Evolutionary conservation across 1,140 invertebrate species (phyloP), one percentile per base, ranked within the genome.

Genomic region (Cydia pomonella): DNA sequence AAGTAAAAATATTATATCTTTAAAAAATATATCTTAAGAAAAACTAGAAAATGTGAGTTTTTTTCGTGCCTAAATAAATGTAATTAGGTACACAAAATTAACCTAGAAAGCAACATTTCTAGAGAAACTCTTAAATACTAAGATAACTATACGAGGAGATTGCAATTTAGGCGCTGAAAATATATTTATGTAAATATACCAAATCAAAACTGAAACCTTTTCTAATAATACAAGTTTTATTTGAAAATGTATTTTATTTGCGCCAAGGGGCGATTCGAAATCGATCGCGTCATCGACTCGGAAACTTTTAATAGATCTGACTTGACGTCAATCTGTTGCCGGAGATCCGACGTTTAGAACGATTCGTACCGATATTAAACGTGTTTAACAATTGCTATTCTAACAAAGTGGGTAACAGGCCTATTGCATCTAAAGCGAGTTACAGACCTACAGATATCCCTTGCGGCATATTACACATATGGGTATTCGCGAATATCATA

Each of bases 251-350:
- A 69, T 41, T 66, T 69, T 29, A 29, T 66, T 33, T 66, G 63
- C 25, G 7, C 64, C 13, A 13, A 59, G 41, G 73, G 74, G 44
- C 73, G 33, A 63, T 59, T 77, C 41, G 75, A 33, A 77, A 69
- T 44, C 50, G 13, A 71, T 41, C 81, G 78, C 82, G 77, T 84
- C 82, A 88, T 63, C 85, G 86, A 78, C 77, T 84, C 83, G 81
- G 81, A 84, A 85, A 87, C 74, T 87, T 89, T 87, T 87, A 89
- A 89, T 87, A 85, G 82, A 69, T 76, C 79, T 73, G 79, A 80
- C 75, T 81, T 78, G 79, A 79, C 78, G 77, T 72, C 72, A 76
- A 75, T 76, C 75, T 75, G 74, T 76, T 33, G 27, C 64, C 16
- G 4, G 16, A 38, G 25, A 33, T 33, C 29, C 27, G 64, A 69